Percentiles rank a stretch among this genome's conserved stretches.
These are phyloP conservation scores for Argynnis bischoffii DNA, from an alignment of 2,888 invertebrate genomes.

Conservation along the genomic window DNA sequence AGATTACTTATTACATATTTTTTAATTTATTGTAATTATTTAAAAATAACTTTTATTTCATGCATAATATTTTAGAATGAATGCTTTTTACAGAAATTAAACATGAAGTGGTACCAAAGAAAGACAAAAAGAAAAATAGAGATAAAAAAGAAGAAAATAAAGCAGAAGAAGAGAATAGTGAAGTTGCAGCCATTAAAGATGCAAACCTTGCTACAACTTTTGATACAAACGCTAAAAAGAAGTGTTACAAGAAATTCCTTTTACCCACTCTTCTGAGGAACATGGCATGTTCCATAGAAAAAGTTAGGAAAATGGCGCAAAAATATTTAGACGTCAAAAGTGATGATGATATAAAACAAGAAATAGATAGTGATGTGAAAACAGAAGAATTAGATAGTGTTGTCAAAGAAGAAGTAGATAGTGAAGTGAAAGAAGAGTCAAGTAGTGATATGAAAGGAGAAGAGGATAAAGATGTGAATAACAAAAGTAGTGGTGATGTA, in stretches of 20 bases:
- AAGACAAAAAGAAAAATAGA: conserved; percentile 41
- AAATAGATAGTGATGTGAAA: not conserved
- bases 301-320: conserved; percentile 48
- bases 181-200: conserved; percentile 11
- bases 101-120: conserved; percentile 40
- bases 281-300: conserved; percentile 41
- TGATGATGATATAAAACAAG: not conserved
- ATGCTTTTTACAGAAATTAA: conserved; percentile 43
- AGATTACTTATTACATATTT: too few relatives aligned
- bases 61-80: not conserved
- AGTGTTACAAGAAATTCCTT: conserved; percentile 53
- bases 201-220: conserved; percentile 43
- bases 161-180: conserved; percentile 37
- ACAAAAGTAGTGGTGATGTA: too few relatives aligned
- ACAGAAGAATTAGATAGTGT: not conserved
- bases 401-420: not conserved
- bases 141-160: conserved; percentile 35
- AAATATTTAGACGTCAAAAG: conserved; percentile 41
- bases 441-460: conserved; percentile 19
- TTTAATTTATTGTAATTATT: too few relatives aligned
- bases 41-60: too few relatives aligned
- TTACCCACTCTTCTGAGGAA: conserved; percentile 54
- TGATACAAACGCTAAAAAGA: conserved; percentile 40
- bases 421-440: not conserved
- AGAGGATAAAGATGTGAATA: not conserved